Conservation (phyloP, 2,113 vertebrate species). For the Hydrolagus affinis region DNA sequence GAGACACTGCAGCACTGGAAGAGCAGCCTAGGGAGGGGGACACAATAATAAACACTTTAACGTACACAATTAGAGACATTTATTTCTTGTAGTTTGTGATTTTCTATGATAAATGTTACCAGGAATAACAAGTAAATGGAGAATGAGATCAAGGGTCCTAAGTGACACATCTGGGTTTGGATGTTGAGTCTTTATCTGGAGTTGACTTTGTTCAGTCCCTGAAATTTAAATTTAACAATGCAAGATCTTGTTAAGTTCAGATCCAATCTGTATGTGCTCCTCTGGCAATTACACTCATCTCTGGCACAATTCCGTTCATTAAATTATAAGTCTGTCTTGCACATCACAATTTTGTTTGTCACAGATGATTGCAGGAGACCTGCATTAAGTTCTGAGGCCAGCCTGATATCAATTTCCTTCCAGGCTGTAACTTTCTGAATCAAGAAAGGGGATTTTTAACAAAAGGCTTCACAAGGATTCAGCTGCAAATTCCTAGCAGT, state of each 20-base stretch:
- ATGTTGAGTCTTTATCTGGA: not conserved
- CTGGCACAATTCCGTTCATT: constrained; percentile 8
- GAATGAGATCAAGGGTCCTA: too few relatives aligned
- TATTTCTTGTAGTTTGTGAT: too few relatives aligned
- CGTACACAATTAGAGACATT: too few relatives aligned
- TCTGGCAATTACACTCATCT: not conserved
- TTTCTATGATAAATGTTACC: too few relatives aligned
- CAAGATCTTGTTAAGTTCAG: constrained; percentile 25
- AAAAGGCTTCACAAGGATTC: not conserved
- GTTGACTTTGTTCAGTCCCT: not conserved
- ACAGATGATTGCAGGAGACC: constrained; percentile 6
- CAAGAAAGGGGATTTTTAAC: not conserved
- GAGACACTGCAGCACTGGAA: not conserved
- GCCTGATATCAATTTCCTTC: not conserved
- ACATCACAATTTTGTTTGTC: not conserved
- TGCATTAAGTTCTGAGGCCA: not conserved
- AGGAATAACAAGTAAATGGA: too few relatives aligned
- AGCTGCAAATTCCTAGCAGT: not conserved
- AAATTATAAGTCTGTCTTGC: constrained; percentile 18
- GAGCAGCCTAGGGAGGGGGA: not conserved
- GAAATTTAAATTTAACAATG: not conserved
- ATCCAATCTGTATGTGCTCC: constrained; percentile 7
- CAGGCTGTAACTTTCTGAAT: not conserved
- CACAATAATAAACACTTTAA: too few relatives aligned
- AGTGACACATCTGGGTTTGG: too few relatives aligned